Conservation (phyloP, 2,113 vertebrate genomes). For the Solea senegalensis region DNA sequence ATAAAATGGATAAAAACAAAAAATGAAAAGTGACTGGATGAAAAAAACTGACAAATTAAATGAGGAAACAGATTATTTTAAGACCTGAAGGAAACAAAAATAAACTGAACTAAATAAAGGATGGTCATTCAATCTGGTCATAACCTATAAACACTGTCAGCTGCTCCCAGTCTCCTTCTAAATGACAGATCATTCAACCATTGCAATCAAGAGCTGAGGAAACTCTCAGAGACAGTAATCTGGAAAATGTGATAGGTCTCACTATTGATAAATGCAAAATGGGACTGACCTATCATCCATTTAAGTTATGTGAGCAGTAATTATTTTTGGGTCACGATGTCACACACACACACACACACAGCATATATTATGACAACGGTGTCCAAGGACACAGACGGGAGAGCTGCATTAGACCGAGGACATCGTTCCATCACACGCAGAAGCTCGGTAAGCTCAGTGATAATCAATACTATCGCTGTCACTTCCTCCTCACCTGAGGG, state of each 20-base stretch:
- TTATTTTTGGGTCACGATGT: constrained; percentile 16
- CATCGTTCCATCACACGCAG: constrained; percentile 16
- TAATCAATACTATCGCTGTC: constrained; percentile 55
- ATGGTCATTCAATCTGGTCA: background rate
- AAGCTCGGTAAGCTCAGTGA: constrained; percentile 24
- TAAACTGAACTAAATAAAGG: background rate
- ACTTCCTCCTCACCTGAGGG: constrained; percentile 37
- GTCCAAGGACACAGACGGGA: constrained; percentile 29
- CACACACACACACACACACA: constrained; percentile 1
- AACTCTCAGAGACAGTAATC: too few relatives aligned
- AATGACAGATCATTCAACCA: background rate
- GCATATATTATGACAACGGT: background rate
- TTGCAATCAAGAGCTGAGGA: background rate
- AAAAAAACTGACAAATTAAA: background rate
- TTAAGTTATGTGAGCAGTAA: constrained; percentile 4
- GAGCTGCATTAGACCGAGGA: constrained; percentile 16
- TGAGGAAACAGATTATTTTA: background rate
- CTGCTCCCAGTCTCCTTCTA: background rate
- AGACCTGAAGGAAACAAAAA: background rate
- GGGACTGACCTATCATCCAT: background rate
- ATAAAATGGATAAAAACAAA: too few relatives aligned
- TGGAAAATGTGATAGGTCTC: background rate
- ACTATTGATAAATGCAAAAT: background rate
- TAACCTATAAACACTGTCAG: background rate
- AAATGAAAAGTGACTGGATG: too few relatives aligned